Evolutionary conservation across 2,797 vertebrate species (phyloP).

Genomic region (Galago senegalensis): DNA sequence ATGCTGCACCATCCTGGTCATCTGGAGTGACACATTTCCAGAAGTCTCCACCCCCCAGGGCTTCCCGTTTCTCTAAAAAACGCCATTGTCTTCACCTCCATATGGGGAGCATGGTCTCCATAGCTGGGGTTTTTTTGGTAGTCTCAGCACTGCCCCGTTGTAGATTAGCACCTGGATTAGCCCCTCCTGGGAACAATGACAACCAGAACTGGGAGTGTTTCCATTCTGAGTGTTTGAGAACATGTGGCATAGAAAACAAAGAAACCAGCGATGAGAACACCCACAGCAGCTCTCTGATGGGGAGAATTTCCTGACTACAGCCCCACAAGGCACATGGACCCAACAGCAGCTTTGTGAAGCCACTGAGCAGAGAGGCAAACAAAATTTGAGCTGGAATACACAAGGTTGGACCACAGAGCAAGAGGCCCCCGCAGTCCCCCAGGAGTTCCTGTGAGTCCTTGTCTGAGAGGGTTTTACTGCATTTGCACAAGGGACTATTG

Average conservation of each 20-base stretch:
- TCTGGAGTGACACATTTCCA: neutral
- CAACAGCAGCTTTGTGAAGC: neutral
- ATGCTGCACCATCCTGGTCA: neutral
- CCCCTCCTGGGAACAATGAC: neutral
- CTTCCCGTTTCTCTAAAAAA: neutral
- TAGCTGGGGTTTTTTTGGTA: neutral
- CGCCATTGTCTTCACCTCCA: neutral
- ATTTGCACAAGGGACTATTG: no score
- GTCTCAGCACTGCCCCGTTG: neutral
- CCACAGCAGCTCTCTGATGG: neutral
- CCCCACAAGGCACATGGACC: fast-evolving
- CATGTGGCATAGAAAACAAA: neutral
- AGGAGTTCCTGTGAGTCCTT: neutral
- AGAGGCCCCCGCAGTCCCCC: neutral
- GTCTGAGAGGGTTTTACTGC: neutral
- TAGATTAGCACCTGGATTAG: neutral
- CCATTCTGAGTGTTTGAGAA: no score
- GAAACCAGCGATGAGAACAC: fast-evolving
- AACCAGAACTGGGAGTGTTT: no score
- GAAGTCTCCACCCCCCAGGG: no score
- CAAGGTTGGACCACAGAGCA: no score
- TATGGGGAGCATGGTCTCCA: neutral
- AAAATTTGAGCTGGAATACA: neutral
- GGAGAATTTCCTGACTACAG: no score
- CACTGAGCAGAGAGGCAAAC: neutral